Base-by-base conservation (phyloP, 2,888 invertebrate species). In the Therioaphis trifolii region DNA sequence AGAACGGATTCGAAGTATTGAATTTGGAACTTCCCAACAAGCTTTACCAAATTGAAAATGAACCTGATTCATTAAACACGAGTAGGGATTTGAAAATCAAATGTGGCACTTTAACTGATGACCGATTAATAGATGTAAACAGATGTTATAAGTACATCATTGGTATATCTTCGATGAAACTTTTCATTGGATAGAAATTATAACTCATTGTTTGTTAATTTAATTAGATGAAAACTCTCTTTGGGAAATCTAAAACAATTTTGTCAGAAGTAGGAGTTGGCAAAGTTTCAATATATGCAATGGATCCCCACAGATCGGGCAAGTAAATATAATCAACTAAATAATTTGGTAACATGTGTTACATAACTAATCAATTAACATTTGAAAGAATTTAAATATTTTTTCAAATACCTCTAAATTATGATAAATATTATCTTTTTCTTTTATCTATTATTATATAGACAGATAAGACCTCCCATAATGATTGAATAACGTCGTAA, bases 41-140 rank as follows among this genome's bases (percentile, higher is more conserved):
- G 15, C 72, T 82, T 40, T 82, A 35, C 29, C 82, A 82, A 18
- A 21, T 63, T 49, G 63, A 63, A 74, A 82, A 82, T 27, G 63
- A 82, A 63, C 63, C 46, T 5, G 82, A 82, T 40, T 74, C 82
- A n/a, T 61, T 82, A 12, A 66, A 49, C 18, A 82, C 82, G 1
- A 52, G 35, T 63, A 72, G 82, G 24, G 82, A 82, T 82, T 72
- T 82, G 29, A 82, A 82, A 72, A 63, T 74, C 7, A 82, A 63
- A 82, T 82, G 82, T 52, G 82, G 82, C 52, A 82, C 82, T n/a
- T 63, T 82, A 49, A 82, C 74, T 40, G 49, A 61, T 21, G 58
- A 58, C 49, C 63, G 4, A 74, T 63, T 82, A 52, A 82, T 74
- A 35, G 82, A 82, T 63, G 82, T 74, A 74, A 82, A 27, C 14